Conservation (phyloP, 2,888 invertebrate genomes). For the Melinaea menophilus region DNA sequence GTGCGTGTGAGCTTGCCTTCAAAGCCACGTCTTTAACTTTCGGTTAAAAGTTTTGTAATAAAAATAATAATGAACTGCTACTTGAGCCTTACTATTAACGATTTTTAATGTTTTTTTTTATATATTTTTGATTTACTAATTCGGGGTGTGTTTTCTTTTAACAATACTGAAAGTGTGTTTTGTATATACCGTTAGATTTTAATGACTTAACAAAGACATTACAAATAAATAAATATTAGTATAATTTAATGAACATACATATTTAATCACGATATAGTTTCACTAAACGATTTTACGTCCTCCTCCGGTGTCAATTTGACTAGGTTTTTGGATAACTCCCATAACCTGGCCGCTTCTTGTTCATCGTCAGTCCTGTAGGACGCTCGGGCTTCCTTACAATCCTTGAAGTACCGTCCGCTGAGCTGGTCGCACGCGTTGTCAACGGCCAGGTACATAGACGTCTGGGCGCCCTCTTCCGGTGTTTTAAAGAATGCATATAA, state of each 20-base stretch:
- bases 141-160: too few relatives aligned
- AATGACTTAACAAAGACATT: neutral
- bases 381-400: constrained; percentile 82
- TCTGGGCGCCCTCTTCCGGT: constrained; percentile 88
- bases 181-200: too few relatives aligned
- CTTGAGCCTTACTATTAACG: too few relatives aligned
- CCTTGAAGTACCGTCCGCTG: constrained; percentile 87
- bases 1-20: too few relatives aligned
- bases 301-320: constrained; percentile 59
- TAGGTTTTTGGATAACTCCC: constrained; percentile 78
- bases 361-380: constrained; percentile 80
- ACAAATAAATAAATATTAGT: neutral
- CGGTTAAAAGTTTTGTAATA: too few relatives aligned
- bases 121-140: too few relatives aligned
- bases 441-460: constrained; percentile 84
- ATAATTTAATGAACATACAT: neutral
- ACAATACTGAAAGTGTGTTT: too few relatives aligned
- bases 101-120: too few relatives aligned
- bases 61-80: too few relatives aligned
- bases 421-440: constrained; percentile 84
- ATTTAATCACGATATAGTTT: neutral
- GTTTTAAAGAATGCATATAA: constrained; percentile 86
- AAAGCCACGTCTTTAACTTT: too few relatives aligned
- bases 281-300: constrained; percentile 21
- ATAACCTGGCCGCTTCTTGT: constrained; percentile 84